Evolutionary conservation across 2,113 vertebrate species (phyloP), one percentile per base, ranked within the genome.

Genomic region (Marmota monax): DNA sequence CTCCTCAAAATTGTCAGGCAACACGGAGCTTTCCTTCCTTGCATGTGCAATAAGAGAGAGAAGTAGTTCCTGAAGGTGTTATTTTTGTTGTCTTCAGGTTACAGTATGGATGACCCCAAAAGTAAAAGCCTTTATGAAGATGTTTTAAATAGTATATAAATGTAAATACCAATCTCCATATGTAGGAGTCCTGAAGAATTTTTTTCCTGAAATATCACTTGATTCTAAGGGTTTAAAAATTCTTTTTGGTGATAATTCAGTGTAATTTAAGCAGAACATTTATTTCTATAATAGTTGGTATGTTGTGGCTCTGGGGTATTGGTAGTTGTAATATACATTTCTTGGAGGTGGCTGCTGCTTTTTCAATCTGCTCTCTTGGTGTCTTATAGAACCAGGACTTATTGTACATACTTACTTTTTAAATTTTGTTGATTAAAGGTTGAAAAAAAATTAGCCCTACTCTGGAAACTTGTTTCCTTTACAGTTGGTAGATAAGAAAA

Each of bases 401-500:
- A 32, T 79, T 72, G 29, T n/a, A 23, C 58, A 73, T 42, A 78
- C 76, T 82, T 82, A 84, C 45, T 90, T 95, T 69, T 61, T 42
- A 69, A 86, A 76, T 12, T 77, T 27, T n/a, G 56, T 73, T 72
- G 39, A 79, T 63, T 91, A 10, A 86, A 70, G 63, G 53, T 61
- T 67, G 11, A 51, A 92, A 80, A 82, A 70, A 4, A 17, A 51
- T 2, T 34, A 70, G 37, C 11, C 3, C 16, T 74, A 7, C 51
- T 77, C 42, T 34, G 32, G 87, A 84, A 69, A 84, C 74, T 51
- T 83, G 63, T 70, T 96, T 89, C 7, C 20, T 82, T 95, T 87
- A 91, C 5, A 37, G 1, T 37, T 85, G 73, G 42, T 84, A 69
- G 56, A 29, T 82, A 65, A 56, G 25, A 92, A 32, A 72, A 56